phyloP scores from a whole-genome alignment of 2,888 invertebrate species.

The Rotaria magnacalcarata region DNA sequence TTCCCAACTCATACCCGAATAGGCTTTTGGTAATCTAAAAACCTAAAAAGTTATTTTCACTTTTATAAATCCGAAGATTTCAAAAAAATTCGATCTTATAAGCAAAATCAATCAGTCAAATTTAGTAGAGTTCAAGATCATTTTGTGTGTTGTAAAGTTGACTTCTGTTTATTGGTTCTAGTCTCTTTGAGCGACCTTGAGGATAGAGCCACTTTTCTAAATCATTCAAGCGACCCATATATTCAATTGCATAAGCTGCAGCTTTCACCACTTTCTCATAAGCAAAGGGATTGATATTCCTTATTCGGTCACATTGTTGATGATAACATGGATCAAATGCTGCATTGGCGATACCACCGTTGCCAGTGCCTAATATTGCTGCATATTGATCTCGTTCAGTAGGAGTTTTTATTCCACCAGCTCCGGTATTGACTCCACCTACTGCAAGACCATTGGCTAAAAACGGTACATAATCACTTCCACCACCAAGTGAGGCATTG shows the following conservation, averaged over 20 bases:
- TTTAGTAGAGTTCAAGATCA: not conserved
- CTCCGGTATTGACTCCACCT: not conserved
- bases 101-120: no score
- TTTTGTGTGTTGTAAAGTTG: not conserved
- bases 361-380: not conserved
- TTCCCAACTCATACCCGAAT: no score
- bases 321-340: not conserved
- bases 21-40: no score
- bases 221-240: not conserved
- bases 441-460: not conserved
- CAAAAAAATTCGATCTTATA: no score
- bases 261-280: not conserved
- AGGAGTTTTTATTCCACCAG: not conserved
- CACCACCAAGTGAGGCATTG: not conserved
- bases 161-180: not conserved
- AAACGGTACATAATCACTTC: not conserved
- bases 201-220: constrained; percentile 13
- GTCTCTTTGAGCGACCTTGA: not conserved
- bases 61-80: no score
- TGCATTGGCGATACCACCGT: not conserved
- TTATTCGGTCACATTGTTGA: not conserved
- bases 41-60: no score
- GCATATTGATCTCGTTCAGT: not conserved
- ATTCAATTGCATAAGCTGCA: not conserved
- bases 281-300: not conserved